Base-by-base conservation (phyloP, 2,113 vertebrate genomes). In the Mugil cephalus region DNA sequence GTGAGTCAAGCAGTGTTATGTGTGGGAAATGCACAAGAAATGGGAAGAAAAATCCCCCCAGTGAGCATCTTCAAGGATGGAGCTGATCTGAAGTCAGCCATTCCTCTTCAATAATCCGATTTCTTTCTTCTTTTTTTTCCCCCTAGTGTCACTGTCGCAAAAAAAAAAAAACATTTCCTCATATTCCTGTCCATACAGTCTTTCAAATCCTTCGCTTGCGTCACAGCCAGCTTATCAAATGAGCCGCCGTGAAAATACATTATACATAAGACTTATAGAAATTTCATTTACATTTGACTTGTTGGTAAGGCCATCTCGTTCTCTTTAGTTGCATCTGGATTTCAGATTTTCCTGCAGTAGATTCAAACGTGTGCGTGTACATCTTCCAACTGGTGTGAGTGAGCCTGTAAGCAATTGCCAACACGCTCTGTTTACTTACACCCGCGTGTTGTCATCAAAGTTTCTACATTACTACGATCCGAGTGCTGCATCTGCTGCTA, bases 41-140 rank as follows among this genome's bases (percentile, higher is more conserved):
- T 38, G 21, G 39, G 58, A 62, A 74, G 54, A 60, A n/a, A 58
- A 74, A 71, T 68, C 66, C 61, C 51, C 47, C 48, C 61, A 60
- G 52, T 66, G 39, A 38, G 19, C 45, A 15, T 83, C 55, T 73
- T 13, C 69, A 0, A 46, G 50, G 36, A 64, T 64, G 36, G 9
- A 53, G 43, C 48, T 68, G 60, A 87, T 84, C 46, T 66, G 53
- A 78, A 82, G 52, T 67, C 36, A 69, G 45, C 51, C 69, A 50
- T 72, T 86, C 54, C 62, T 79, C 51, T 79, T 83, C 51, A 84
- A 71, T 77, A 87, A 77, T 68, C 18, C 10, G 0, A 70, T 70
- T 78, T 58, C 17, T 76, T 82, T 70, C 12, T 65, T 58, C n/a
- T 40, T 50, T 67, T 40, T 21, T 4, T 3, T 2, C n/a, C 6